Evolutionary conservation across 2,888 invertebrate species (phyloP).

Genomic region (Chymomyza amoena): DNA sequence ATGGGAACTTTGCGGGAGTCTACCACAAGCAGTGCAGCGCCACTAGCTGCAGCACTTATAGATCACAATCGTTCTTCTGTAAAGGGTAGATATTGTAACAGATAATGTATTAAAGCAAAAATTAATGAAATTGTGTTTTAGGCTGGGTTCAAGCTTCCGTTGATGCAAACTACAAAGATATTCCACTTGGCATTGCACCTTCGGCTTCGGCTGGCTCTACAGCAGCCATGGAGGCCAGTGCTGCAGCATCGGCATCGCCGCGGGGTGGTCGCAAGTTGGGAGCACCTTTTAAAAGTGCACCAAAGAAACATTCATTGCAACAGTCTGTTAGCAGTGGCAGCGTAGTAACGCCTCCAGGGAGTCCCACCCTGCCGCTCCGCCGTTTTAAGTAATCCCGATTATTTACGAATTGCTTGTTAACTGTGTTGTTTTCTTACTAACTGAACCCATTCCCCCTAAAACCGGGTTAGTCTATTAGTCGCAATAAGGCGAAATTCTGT

Average conservation of each 20-base stretch:
- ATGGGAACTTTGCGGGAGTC: slow-evolving; percentile 66
- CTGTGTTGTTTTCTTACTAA: slow-evolving; percentile 12
- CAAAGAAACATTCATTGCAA: slow-evolving; percentile 72
- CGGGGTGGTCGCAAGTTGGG: slow-evolving; percentile 75
- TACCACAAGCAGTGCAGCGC: slow-evolving; percentile 74
- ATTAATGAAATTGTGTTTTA: slow-evolving; percentile 33
- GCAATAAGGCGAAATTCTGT: slow-evolving; percentile 46
- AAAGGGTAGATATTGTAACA: slow-evolving; percentile 63
- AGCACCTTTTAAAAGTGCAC: slow-evolving; percentile 74
- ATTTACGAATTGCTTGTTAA: background rate
- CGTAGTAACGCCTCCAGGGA: slow-evolving; percentile 68
- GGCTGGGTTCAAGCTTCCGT: slow-evolving; percentile 78
- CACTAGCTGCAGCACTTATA: slow-evolving; percentile 82
- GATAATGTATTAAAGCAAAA: background rate
- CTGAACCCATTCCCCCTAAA: slow-evolving; percentile 53
- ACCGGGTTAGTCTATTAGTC: background rate
- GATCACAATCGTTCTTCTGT: slow-evolving; percentile 79
- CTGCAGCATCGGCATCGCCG: slow-evolving; percentile 70
- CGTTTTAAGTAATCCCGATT: slow-evolving; percentile 73
- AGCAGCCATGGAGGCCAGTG: slow-evolving; percentile 71
- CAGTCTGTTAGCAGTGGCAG: slow-evolving; percentile 47
- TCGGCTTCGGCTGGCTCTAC: slow-evolving; percentile 74
- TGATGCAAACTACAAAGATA: slow-evolving; percentile 65
- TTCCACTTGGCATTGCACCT: slow-evolving; percentile 64
- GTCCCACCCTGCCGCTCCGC: slow-evolving; percentile 77